Conservation (phyloP, 2,888 invertebrate genomes). For the Opisthograptis luteolata region DNA sequence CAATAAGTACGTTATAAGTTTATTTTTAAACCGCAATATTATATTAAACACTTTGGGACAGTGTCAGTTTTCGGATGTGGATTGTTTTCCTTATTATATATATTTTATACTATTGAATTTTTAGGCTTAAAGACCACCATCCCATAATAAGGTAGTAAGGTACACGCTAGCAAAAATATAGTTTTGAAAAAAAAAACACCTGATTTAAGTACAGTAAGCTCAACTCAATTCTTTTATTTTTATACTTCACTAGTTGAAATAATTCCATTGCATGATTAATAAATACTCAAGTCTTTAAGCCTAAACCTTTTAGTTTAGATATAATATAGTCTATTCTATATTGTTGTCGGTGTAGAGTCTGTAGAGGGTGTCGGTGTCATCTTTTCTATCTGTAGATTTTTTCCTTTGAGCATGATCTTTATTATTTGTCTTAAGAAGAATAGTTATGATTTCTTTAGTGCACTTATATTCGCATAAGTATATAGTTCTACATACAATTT, state of each 20-base stretch:
- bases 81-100: conserved; percentile 14
- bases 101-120: conserved; percentile 8
- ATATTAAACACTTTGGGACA: conserved; percentile 43
- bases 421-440: not conserved
- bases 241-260: not conserved
- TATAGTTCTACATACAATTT: not conserved
- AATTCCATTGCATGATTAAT: not conserved
- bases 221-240: not conserved
- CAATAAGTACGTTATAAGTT: conserved; percentile 41
- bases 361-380: conserved; percentile 18
- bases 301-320: conserved; percentile 15
- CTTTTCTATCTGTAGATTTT: conserved; percentile 1
- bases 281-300: conserved; percentile 21
- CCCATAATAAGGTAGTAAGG: not conserved
- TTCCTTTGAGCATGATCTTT: conserved; percentile 8
- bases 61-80: conserved; percentile 35
- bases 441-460: not conserved
- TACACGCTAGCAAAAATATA: not conserved
- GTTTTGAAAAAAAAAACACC: not conserved
- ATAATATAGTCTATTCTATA: conserved; percentile 9
- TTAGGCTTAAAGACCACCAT: conserved; percentile 27
- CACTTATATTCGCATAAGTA: conserved; percentile 4
- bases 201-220: not conserved
- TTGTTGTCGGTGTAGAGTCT: no score
- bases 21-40: conserved; percentile 37